Conservation (phyloP, 2,888 invertebrate genomes). For the Chymomyza procnemis region DNA sequence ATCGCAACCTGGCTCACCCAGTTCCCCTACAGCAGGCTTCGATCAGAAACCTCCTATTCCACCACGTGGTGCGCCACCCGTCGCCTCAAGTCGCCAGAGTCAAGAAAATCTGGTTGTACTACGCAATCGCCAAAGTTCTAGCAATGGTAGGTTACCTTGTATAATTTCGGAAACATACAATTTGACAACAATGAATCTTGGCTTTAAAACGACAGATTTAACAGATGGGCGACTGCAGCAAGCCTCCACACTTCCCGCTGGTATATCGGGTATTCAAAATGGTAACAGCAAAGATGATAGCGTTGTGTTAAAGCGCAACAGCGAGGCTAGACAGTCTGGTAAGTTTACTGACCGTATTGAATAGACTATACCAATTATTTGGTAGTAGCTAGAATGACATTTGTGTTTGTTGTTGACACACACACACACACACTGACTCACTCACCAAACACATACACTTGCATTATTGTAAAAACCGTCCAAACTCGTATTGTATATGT, state of each 20-base stretch:
- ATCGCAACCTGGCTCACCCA: conserved; percentile 68
- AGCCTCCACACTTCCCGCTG: conserved; percentile 71
- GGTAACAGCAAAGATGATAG: conserved; percentile 75
- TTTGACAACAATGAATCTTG: background rate
- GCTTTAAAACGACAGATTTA: conserved; percentile 49
- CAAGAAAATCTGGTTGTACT: conserved; percentile 75
- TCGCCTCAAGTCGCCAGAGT: conserved; percentile 79
- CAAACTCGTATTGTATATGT: conserved; percentile 21
- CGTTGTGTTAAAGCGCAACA: conserved; percentile 71
- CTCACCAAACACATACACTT: conserved; percentile 31
- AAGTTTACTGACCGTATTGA: conserved; percentile 20
- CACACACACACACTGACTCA: conserved; percentile 14
- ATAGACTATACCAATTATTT: background rate
- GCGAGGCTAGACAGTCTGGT: conserved; percentile 77
- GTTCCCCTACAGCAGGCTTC: conserved; percentile 71
- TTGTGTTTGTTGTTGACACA: conserved; percentile 30
- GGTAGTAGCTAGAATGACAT: conserved; percentile 18
- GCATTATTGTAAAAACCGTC: conserved; percentile 42
- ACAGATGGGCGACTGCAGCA: conserved; percentile 65
- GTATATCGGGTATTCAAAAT: conserved; percentile 69
- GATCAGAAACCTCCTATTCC: conserved; percentile 82
- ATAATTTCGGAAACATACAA: background rate
- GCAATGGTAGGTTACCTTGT: conserved; percentile 62
- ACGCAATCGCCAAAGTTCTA: conserved; percentile 72
- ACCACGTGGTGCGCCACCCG: conserved; percentile 81